Evolutionary conservation across 2,797 vertebrate species (phyloP).

Genomic region (Hydrophis major): DNA sequence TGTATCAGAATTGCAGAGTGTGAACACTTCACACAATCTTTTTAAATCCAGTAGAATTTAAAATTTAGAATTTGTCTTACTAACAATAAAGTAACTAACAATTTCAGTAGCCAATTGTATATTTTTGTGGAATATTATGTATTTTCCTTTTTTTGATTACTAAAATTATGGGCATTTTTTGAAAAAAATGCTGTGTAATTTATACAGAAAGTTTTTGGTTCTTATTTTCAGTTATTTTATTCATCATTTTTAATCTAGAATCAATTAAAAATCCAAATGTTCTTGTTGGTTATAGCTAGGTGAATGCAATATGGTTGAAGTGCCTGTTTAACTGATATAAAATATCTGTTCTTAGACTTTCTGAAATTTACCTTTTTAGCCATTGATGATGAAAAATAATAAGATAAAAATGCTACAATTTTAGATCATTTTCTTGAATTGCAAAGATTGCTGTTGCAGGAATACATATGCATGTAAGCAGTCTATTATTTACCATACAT

Average conservation of each 20-base stretch:
- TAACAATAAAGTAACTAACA: not conserved
- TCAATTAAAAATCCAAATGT: not conserved
- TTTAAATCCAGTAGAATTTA: not conserved
- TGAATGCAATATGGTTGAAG: not conserved
- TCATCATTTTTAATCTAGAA: not conserved
- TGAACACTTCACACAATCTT: not conserved
- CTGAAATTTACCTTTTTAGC: not conserved
- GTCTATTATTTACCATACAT: slow-evolving; percentile 7
- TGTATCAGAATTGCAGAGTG: not conserved
- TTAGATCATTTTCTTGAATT: not conserved
- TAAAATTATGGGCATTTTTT: not conserved
- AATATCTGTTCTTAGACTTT: not conserved
- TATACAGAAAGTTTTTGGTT: not conserved
- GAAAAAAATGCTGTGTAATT: not conserved
- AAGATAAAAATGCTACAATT: not conserved
- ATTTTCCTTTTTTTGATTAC: not conserved
- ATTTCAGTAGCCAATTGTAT: not conserved
- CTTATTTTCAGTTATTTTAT: not conserved
- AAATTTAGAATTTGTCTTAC: not conserved
- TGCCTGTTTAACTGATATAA: not conserved
- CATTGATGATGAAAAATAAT: not conserved
- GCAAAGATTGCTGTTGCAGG: not conserved
- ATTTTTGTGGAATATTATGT: not conserved
- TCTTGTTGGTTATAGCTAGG: not conserved
- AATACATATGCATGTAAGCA: not conserved